Conservation (phyloP, 2,797 vertebrate species). For the Brachyrhaphis roseni region DNA sequence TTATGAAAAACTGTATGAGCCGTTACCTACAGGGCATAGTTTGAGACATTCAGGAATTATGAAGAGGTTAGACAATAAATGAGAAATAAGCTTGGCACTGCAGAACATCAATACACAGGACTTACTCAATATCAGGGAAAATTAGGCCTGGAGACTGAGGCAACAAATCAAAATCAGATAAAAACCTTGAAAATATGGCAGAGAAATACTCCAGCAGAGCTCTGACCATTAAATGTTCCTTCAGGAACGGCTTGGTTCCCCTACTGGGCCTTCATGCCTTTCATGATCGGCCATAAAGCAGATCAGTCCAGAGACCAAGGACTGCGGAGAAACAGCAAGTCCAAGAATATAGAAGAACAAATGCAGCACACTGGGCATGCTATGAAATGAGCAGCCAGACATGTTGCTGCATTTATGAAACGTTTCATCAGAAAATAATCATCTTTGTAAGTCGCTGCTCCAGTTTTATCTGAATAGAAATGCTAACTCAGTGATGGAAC, state of each 20-base stretch:
- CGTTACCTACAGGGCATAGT: neutral
- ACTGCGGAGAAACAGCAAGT: neutral
- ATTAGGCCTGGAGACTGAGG: no score
- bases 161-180: no score
- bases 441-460: neutral
- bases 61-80: neutral
- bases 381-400: neutral
- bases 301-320: neutral
- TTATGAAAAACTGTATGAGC: neutral
- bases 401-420: neutral
- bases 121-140: no score
- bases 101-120: neutral
- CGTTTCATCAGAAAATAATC: neutral
- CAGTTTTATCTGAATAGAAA: neutral
- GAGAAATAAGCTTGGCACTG: neutral
- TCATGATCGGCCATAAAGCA: neutral
- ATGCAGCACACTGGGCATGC: no score
- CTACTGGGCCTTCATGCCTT: no score
- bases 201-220: no score
- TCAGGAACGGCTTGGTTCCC: neutral
- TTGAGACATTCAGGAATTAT: neutral
- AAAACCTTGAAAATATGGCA: no score
- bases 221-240: neutral
- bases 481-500: neutral
- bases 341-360: neutral